A percentile compares a stretch with the other conserved stretches of the same genome.
Conservation (phyloP, 2,797 vertebrate species). For the Hoplostethus mediterraneus region DNA sequence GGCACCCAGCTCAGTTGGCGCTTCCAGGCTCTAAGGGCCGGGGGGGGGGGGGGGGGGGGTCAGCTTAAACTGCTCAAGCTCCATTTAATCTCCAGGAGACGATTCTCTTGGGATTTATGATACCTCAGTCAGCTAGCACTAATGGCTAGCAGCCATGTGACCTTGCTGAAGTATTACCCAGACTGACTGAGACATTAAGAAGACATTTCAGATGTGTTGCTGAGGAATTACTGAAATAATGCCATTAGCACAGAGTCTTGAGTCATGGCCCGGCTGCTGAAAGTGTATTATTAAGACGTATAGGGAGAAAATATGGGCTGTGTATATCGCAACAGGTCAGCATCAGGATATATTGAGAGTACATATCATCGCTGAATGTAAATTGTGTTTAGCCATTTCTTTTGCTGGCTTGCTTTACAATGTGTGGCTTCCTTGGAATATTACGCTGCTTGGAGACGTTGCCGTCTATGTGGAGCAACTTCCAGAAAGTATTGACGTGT, state of each 20-base stretch:
- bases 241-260: slow-evolving; percentile 44
- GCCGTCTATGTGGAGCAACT: slow-evolving; percentile 19
- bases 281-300: slow-evolving; percentile 45
- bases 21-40: slow-evolving; percentile 24
- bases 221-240: slow-evolving; percentile 54
- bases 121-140: slow-evolving; percentile 55
- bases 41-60: slow-evolving; percentile 38
- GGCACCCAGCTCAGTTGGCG: slow-evolving; percentile 43
- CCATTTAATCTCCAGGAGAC: slow-evolving; percentile 71
- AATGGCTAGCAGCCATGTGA: slow-evolving; percentile 67
- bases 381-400: slow-evolving; percentile 14
- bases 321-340: slow-evolving; percentile 3
- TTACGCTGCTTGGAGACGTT: slow-evolving; percentile 1
- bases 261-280: slow-evolving; percentile 36
- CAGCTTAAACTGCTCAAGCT: slow-evolving; percentile 67
- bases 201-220: slow-evolving; percentile 56
- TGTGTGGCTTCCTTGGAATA: slow-evolving; percentile 21
- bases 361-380: slow-evolving; percentile 13
- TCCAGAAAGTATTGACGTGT: slow-evolving; percentile 25
- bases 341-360: slow-evolving; percentile 6
- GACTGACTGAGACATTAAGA: slow-evolving; percentile 62
- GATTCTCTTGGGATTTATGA: slow-evolving; percentile 68
- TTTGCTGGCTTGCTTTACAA: background rate
- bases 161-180: slow-evolving; percentile 56
- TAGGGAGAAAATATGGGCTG: slow-evolving; percentile 22